Percentiles rank a stretch among this genome's conserved stretches.
phyloP scores from a whole-genome alignment of 1,140 invertebrate species.

The Drosophila kurseongensis region DNA sequence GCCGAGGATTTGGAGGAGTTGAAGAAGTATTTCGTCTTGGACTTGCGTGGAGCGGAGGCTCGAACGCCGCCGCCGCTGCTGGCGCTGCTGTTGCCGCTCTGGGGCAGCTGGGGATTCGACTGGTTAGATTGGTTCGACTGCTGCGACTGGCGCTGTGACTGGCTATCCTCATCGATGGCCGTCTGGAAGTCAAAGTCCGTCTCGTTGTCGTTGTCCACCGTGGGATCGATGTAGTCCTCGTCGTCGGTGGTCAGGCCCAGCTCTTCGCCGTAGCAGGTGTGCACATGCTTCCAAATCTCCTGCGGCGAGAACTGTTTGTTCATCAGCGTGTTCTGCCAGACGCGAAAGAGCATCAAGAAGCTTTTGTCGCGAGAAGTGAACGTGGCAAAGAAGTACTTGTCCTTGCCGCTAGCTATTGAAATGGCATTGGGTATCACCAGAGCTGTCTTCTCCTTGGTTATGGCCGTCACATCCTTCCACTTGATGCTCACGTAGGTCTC shows the following conservation, averaged over 20 bases:
- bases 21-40: conserved; percentile 77
- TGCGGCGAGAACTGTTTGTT: conserved; percentile 93
- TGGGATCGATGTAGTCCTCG: conserved; percentile 91
- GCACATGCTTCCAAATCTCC: conserved; percentile 95
- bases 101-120: conserved; percentile 40
- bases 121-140: conserved; percentile 38
- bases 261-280: conserved; percentile 96
- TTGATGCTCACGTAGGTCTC: conserved; percentile 92
- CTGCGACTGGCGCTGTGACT: conserved; percentile 45
- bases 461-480: conserved; percentile 95
- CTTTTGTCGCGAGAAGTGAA: conserved; percentile 96
- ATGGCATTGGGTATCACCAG: conserved; percentile 98
- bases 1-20: conserved; percentile 75
- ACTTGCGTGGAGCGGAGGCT: conserved; percentile 58
- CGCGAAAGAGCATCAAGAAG: conserved; percentile 96
- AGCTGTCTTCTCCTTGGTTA: conserved; percentile 96
- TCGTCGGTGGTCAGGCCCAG: conserved; percentile 96
- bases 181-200: conserved; percentile 69
- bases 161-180: conserved; percentile 70
- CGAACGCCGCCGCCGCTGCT: conserved; percentile 66
- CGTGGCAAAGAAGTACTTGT: conserved; percentile 97
- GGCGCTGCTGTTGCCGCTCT: conserved; percentile 73
- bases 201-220: conserved; percentile 60
- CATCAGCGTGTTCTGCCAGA: conserved; percentile 98
- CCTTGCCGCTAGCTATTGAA: conserved; percentile 91